Percentiles rank a stretch among this genome's conserved stretches.
Conservation (phyloP, 2,797 vertebrate species). For the Atherinosoma microstoma region DNA sequence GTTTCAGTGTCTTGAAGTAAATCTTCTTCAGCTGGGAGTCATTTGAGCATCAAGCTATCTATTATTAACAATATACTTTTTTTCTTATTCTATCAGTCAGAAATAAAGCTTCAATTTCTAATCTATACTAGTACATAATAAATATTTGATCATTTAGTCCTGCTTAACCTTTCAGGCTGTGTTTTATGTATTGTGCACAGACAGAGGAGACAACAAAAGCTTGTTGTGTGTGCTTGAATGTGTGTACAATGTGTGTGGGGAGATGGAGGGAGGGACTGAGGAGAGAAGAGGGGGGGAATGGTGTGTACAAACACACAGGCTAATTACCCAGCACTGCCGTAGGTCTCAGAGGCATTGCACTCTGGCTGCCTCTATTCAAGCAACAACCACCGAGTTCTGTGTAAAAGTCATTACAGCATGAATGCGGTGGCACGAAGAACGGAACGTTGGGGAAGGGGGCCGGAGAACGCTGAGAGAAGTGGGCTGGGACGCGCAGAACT, state of each 20-base stretch:
- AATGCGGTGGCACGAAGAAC: conserved; percentile 72
- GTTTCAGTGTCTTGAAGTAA: conserved; percentile 10
- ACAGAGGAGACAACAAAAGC: conserved; percentile 74
- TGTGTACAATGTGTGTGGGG: conserved; percentile 40
- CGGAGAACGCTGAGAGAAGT: conserved; percentile 2
- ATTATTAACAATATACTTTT: conserved; percentile 4
- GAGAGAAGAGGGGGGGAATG: not conserved
- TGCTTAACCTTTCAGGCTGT: conserved; percentile 33
- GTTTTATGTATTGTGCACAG: conserved; percentile 65
- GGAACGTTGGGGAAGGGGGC: conserved; percentile 35
- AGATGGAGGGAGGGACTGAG: not conserved
- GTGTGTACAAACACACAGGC: conserved; percentile 80
- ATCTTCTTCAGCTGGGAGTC: not conserved
- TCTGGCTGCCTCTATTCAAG: conserved; percentile 79
- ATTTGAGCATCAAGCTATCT: conserved; percentile 9
- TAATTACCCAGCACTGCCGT: conserved; percentile 82
- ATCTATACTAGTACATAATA: conserved; percentile 25
- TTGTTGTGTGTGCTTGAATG: conserved; percentile 47
- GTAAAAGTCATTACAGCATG: conserved; percentile 84
- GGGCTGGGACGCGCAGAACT: conserved; percentile 36
- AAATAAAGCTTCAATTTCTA: conserved; percentile 5
- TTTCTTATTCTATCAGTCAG: not conserved
- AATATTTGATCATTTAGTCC: conserved; percentile 52
- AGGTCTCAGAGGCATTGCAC: conserved; percentile 83
- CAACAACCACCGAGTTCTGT: conserved; percentile 76